These are phyloP conservation scores for Sericinus montela DNA, from an alignment of 2,888 invertebrate species.

Conservation along the genomic window DNA sequence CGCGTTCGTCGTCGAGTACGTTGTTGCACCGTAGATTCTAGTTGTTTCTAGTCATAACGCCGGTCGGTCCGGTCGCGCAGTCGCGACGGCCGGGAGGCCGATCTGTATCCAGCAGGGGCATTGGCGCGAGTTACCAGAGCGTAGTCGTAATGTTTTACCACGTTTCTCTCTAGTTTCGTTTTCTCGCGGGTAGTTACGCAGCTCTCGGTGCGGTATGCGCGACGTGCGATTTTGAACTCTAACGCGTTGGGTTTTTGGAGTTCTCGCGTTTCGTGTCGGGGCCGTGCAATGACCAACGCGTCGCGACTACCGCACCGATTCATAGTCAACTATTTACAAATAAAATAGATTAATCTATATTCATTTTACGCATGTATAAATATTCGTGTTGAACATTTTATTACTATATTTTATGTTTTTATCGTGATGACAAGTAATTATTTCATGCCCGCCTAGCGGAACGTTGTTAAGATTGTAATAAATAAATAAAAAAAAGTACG, in stretches of 20 bases:
- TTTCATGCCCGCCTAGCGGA: constrained; percentile 44
- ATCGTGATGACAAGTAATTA: constrained; percentile 23
- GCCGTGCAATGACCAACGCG: constrained; percentile 26
- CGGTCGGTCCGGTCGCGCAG: constrained; percentile 14
- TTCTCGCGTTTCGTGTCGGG: constrained; percentile 19
- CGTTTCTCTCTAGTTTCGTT: constrained; percentile 43
- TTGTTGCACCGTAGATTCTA: constrained; percentile 20
- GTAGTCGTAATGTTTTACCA: constrained; percentile 47
- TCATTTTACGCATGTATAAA: constrained; percentile 53
- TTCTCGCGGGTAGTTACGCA: constrained; percentile 47
- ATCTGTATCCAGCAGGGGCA: constrained; percentile 7
- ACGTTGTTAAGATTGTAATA: constrained; percentile 26
- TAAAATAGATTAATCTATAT: constrained; percentile 52
- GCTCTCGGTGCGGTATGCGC: constrained; percentile 46
- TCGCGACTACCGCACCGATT: constrained; percentile 36
- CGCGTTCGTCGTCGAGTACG: constrained; percentile 3
- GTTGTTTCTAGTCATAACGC: constrained; percentile 21
- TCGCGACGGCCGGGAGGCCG: constrained; percentile 12
- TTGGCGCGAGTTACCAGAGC: constrained; percentile 53
- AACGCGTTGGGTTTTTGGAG: not conserved
- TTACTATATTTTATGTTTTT: constrained; percentile 27
- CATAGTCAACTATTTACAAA: constrained; percentile 57
- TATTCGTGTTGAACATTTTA: constrained; percentile 47
- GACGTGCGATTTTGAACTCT: constrained; percentile 18
- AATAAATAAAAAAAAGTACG: constrained; percentile 34